Evolutionary conservation across 1,140 invertebrate genomes (phyloP), one percentile per base, ranked within the genome.

Genomic region (Lanistes nyassanus): DNA sequence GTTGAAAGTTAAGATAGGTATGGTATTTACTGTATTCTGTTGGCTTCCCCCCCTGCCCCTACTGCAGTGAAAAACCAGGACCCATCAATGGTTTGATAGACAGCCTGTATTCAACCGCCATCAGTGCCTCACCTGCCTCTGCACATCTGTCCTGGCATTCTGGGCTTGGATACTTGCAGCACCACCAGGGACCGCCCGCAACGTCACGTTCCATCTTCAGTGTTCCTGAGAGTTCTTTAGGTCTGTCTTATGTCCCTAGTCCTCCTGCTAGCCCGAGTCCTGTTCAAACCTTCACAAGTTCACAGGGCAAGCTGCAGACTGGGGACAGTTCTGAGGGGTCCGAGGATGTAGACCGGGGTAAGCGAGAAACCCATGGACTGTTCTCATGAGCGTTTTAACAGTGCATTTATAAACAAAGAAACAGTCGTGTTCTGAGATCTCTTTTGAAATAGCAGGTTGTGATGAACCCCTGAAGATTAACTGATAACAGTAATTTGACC

Each of bases 231-330:
- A 72, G 36, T 55, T 72, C 56, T 11, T 26, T 56, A 0, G 68
- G 68, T 11, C 5, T 70, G 70, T 58, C 55, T 0, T 55, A 72
- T 31, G 51, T 72, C 55, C 31, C 23, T 71, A 66, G 81, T 80
- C 72, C 84, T 78, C 36, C 81, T 80, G 67, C 77, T 79, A 65
- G 84, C 80, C 34, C 84, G 80, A 73, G 81, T 79, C 53, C 84
- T 79, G 19, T 69, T 75, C 42, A 84, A 81, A 76, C 84, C 79
- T 29, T 64, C 69, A n/a, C 68, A 60, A 47, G 60, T 37, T 21
- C 73, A 69, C 47, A 62, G 51, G 51, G 75, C 64, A 58, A 80
- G 47, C 62, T 75, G 64, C 11, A 42, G 69, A 29, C 68, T 58
- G 55, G 34, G 29, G 60, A 37, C 51, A 70, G 74, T 66, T 67